Evolutionary conservation across 2,888 invertebrate genomes (phyloP).

Genomic region (Drosophila kuntzei): DNA sequence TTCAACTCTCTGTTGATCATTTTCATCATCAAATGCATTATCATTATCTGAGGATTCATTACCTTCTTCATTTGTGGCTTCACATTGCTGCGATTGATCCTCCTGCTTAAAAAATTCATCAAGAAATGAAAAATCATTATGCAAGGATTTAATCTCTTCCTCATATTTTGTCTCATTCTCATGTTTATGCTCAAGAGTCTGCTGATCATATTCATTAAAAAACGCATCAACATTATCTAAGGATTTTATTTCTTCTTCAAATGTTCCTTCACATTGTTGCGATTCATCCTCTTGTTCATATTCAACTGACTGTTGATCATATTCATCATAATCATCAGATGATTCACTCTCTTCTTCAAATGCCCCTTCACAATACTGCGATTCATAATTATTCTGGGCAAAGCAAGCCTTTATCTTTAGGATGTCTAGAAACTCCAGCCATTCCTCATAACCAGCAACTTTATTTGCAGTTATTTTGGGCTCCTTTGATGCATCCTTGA

Average conservation of each 20-base stretch:
- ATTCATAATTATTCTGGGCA: background rate
- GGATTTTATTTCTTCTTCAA: background rate
- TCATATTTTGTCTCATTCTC: background rate
- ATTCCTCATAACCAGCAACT: constrained; percentile 5
- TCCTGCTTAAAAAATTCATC: background rate
- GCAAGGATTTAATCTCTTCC: too few relatives aligned
- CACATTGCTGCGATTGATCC: background rate
- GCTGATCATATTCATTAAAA: background rate
- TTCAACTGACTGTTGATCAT: background rate
- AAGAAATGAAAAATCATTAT: background rate
- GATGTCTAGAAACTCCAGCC: constrained; percentile 38
- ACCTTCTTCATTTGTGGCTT: background rate
- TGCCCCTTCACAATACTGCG: background rate
- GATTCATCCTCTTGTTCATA: background rate
- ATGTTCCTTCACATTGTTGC: background rate
- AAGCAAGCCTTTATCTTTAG: constrained; percentile 35
- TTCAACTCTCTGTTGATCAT: background rate
- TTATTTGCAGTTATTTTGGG: accelerated
- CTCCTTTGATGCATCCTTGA: background rate
- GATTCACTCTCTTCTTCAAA: background rate
- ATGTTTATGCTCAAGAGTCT: background rate
- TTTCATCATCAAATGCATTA: background rate
- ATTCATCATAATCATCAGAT: background rate
- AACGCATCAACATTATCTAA: background rate
- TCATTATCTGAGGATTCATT: background rate